phyloP scores from a whole-genome alignment of 2,888 invertebrate species.

The Capitulum mitella region DNA sequence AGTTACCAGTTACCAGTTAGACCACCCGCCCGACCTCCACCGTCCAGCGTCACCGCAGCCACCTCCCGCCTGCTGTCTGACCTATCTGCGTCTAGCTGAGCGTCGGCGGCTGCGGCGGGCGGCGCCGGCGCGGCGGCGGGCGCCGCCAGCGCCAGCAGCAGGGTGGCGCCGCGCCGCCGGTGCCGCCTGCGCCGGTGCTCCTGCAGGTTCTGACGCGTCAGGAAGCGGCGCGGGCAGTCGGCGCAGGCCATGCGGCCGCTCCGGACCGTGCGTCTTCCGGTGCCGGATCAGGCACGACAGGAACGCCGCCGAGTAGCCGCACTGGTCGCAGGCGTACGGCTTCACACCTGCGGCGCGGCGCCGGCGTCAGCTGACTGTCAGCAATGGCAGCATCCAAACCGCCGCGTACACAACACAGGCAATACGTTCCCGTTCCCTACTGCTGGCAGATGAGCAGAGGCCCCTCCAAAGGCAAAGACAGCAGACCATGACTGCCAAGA shows the following conservation, averaged over 20 bases:
- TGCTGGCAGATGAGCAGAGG: no score
- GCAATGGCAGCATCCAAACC: no score
- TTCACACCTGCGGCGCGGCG: neutral
- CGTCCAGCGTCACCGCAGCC: no score
- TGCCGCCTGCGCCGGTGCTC: neutral
- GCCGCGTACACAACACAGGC: no score
- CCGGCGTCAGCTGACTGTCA: no score
- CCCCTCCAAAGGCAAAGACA: no score
- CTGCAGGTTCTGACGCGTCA: constrained; percentile 7
- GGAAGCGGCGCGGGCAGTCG: neutral
- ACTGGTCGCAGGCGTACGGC: neutral
- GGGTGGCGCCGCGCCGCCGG: neutral
- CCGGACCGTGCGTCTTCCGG: neutral
- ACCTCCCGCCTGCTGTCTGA: no score
- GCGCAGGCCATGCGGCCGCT: neutral
- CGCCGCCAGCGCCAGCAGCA: constrained; percentile 10
- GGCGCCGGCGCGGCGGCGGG: neutral
- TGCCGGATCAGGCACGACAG: neutral
- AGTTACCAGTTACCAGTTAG: no score
- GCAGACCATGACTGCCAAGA: no score
- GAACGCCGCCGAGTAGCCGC: neutral
- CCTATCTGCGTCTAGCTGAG: no score
- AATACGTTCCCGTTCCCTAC: no score
- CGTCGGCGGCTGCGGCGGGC: neutral
- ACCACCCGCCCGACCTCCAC: no score